Conservation (phyloP, 2,113 vertebrate species). For the Misgurnus anguillicaudatus region DNA sequence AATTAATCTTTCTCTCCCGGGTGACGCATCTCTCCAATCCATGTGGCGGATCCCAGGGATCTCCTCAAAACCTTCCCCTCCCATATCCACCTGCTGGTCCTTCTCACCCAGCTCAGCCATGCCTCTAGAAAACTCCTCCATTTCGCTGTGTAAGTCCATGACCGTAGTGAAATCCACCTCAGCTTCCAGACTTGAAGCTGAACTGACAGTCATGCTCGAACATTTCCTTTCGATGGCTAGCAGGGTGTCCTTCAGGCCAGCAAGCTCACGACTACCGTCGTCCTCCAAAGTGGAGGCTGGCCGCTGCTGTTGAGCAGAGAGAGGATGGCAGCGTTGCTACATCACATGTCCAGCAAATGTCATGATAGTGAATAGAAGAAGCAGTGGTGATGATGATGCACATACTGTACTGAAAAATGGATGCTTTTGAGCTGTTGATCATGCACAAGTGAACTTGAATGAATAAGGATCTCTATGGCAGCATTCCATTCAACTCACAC, state of each 20-base stretch:
- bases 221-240: conserved; percentile 94
- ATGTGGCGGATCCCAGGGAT: conserved; percentile 68
- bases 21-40: conserved; percentile 68
- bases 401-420: not conserved
- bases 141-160: conserved; percentile 84
- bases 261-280: conserved; percentile 83
- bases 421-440: not conserved
- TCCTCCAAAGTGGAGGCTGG: conserved; percentile 74
- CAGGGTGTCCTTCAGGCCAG: conserved; percentile 85
- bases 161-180: conserved; percentile 93
- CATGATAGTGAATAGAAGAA: not conserved
- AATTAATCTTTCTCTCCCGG: conserved; percentile 65
- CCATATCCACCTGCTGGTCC: conserved; percentile 81
- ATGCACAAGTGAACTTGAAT: not conserved
- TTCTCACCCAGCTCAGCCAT: conserved; percentile 76
- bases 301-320: conserved; percentile 70
- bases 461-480: not conserved
- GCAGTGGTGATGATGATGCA: not conserved
- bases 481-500: not conserved
- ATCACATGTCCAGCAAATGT: not conserved
- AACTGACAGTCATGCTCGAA: conserved; percentile 96
- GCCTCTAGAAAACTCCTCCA: conserved; percentile 85
- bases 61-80: conserved; percentile 80
- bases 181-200: conserved; percentile 92
- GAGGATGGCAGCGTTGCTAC: conserved; percentile 22